Evolutionary conservation across 2,888 invertebrate genomes (phyloP), one percentile per base, ranked within the genome.

Genomic region (Caenorhabditis sp.): DNA sequence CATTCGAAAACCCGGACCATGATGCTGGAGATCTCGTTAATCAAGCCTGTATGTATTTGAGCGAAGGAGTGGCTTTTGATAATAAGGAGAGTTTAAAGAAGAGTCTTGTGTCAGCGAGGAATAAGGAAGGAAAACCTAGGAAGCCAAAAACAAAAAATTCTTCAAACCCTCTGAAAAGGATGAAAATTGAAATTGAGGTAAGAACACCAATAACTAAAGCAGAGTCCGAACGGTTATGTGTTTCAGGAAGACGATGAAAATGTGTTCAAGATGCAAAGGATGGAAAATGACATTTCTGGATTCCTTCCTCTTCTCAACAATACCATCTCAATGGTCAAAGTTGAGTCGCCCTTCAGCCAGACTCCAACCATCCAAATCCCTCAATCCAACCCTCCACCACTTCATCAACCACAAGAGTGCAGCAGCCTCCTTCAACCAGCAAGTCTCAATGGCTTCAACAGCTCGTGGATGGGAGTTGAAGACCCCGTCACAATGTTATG

Each of bases 31-130:
- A 88, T 22, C 83, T 89, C 3, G 88, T 89, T 4, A 84, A 84
- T 22, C 86, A 89, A 72, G 89, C 88, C 14, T 80, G 85, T 41
- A 82, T 84, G 49, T 87, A 89, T 63, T 77, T 89, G 14, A 86
- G 86, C 8, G 84, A 86, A 26, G 89, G 89, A 76, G 89, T 89
- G n/a, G 16, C 70, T 10, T 91, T 91, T 64, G 89, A 90, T 14
- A 91, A 89, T 81, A 89, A 91, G 22, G 91, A 91, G 64, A 86
- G 88, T 22, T 85, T 91, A 28, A 86, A 91, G 82, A 91, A 91
- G 75, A 89, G 89, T 54, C 85, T 91, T 22, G 89, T 90, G 4
- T 86, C 88, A n/a, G 91, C 91, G 28, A 80, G 91, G 58, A 84
- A 82, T 19, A 79, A 86, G 31, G 87, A 84, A 14, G 87, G 87